These are phyloP conservation scores for Natator depressus DNA, from an alignment of 2,113 vertebrate species.

Conservation along the genomic window DNA sequence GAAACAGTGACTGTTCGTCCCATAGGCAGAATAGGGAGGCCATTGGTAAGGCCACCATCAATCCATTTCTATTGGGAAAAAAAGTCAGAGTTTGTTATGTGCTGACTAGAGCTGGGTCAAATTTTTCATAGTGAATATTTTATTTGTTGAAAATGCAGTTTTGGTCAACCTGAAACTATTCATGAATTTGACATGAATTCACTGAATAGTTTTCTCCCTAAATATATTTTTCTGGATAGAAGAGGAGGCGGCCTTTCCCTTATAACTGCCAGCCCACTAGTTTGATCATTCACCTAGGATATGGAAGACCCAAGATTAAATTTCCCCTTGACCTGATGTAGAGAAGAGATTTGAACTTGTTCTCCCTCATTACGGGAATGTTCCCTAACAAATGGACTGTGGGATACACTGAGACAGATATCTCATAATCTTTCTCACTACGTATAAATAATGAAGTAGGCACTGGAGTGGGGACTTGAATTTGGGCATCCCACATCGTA, in stretches of 20 bases:
- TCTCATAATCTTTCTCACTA: background rate
- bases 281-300: background rate
- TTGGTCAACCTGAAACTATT: background rate
- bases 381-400: background rate
- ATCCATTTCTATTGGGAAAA: conserved; percentile 84
- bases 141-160: background rate
- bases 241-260: background rate
- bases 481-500: background rate
- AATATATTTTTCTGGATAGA: background rate
- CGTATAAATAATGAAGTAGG: background rate
- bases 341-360: background rate
- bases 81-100: background rate
- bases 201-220: background rate
- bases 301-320: background rate
- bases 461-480: background rate
- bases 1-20: conserved; percentile 90
- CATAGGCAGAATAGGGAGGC: conserved; percentile 85
- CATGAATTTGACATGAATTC: background rate
- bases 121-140: background rate
- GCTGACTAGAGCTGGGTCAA: background rate
- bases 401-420: background rate
- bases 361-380: background rate
- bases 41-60: conserved; percentile 89
- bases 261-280: background rate
- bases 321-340: background rate